Conservation (phyloP, 2,888 invertebrate genomes). For the Drosophila rellima region DNA sequence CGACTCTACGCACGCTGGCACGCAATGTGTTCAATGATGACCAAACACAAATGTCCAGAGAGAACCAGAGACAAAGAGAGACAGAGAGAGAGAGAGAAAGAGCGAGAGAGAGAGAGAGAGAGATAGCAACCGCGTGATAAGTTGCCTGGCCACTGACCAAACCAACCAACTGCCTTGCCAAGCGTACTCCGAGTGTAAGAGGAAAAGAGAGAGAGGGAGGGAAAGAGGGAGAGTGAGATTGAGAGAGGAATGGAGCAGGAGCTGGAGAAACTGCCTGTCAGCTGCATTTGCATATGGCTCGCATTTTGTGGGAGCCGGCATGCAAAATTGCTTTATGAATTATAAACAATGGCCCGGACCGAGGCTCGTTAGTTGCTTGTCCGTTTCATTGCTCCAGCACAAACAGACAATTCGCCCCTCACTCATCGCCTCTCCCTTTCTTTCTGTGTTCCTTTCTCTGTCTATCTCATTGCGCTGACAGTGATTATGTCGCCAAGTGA, state of each 20-base stretch:
- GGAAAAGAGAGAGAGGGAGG: too few relatives aligned
- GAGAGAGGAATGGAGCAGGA: not conserved
- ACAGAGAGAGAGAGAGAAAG: not conserved
- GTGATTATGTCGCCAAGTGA: conserved; percentile 76
- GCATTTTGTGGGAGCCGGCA: conserved; percentile 51
- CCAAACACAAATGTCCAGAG: conserved; percentile 34
- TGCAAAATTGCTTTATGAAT: conserved; percentile 76
- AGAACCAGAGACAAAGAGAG: not conserved
- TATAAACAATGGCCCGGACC: conserved; percentile 65
- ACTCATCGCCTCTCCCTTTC: not conserved
- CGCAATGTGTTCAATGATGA: conserved; percentile 61
- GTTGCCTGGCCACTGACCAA: conserved; percentile 52
- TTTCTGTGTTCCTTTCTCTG: conserved; percentile 15
- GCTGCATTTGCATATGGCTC: conserved; percentile 71
- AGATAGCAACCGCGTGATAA: conserved; percentile 51
- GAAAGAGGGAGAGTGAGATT: not conserved
- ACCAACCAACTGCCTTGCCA: conserved; percentile 12
- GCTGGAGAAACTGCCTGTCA: conserved; percentile 42
- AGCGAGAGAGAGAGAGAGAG: not conserved
- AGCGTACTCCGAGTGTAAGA: not conserved
- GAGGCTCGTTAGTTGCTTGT: conserved; percentile 67
- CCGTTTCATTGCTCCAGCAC: conserved; percentile 39
- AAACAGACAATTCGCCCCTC: conserved; percentile 27
- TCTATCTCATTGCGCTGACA: conserved; percentile 65
- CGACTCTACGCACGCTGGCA: conserved; percentile 55